Base-by-base conservation (phyloP, 2,888 invertebrate genomes). In the Monochamus alternatus region DNA sequence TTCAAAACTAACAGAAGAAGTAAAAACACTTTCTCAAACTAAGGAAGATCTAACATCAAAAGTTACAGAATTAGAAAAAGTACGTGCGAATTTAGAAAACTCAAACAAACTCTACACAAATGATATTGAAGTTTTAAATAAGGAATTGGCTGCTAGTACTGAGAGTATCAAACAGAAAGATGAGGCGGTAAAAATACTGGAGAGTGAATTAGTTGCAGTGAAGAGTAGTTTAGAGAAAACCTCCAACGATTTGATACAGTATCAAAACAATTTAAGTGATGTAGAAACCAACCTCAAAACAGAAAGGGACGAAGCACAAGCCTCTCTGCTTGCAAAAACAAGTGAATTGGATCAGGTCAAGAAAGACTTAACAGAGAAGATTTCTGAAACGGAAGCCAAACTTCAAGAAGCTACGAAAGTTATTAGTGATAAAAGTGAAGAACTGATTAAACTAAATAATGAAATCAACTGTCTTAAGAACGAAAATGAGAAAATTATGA, bases 401-500 rank as follows among this genome's bases (percentile, higher is more conserved):
- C 72, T 82, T 10, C 89, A 89, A 78, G 90, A 89, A 80, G 87
- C 90, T 67, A 90, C 90, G 68, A 87, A 90, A 81, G 84, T 85
- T 75, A 8, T 81, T 63, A 62, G 74, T 43, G 71, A 75, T 58
- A 79, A 80, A 76, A 74, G 75, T 12, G 75, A 81, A 66, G 59
- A 76, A 31, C 8, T 82, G 60, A 65, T 75, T 67, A 75, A 78
- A 32, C 64, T 80, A 30, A 79, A 81, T 10, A 72, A n/a, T 60
- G 78, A 80, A 66, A 69, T 77, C 3, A 60, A 60, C 55, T 30
- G 58, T 10, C 31, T 80, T 22, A 80, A 60, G 30, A 72, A 65
- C 31, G 47, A 81, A 78, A 73, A 81, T 83, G 76, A 83, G 32
- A 81, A 72, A 62, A 58, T 68, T 38, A 60, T 82, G 8, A 76